Percentiles rank a stretch among this genome's conserved stretches.
phyloP scores from a whole-genome alignment of 1,140 invertebrate genomes.

The Neoseiulus cucumeris region DNA sequence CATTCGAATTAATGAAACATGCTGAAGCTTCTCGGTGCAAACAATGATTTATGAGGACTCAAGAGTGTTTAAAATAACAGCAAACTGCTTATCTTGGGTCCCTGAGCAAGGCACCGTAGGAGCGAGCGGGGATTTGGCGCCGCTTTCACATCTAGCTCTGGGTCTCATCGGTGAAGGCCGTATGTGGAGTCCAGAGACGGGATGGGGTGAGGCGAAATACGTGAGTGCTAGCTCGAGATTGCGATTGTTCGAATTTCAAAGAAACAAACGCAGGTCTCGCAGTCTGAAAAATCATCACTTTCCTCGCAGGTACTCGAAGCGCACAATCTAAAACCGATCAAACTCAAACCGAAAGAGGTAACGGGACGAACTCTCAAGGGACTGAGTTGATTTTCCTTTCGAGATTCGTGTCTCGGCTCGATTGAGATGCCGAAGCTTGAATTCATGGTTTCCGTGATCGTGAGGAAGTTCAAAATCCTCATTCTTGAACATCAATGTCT shows the following conservation, averaged over 20 bases:
- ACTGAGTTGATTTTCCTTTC: too few relatives aligned
- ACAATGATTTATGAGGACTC: too few relatives aligned
- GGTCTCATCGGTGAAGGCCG: conserved; percentile 52
- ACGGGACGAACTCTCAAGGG: background rate
- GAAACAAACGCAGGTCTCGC: background rate
- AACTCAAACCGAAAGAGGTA: conserved; percentile 42
- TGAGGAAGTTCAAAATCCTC: conserved; percentile 12
- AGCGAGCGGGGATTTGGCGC: conserved; percentile 49
- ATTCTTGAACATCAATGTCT: conserved; percentile 14
- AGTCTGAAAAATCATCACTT: background rate
- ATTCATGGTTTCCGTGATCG: conserved; percentile 11
- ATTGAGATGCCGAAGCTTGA: background rate
- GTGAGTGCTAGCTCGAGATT: conserved; percentile 26
- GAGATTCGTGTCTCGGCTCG: background rate
- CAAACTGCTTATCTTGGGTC: conserved; percentile 46
- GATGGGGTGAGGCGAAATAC: conserved; percentile 45
- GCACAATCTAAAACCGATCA: conserved; percentile 38
- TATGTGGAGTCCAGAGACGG: conserved; percentile 51
- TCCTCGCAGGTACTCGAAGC: conserved; percentile 35
- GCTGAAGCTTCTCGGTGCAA: background rate
- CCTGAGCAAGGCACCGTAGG: conserved; percentile 53
- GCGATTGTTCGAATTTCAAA: too few relatives aligned
- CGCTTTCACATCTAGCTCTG: conserved; percentile 45
- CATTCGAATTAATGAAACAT: background rate
- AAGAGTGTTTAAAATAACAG: conserved; percentile 25